Evolutionary conservation across 2,113 vertebrate genomes (phyloP).

Genomic region (Acanthisitta chloris): DNA sequence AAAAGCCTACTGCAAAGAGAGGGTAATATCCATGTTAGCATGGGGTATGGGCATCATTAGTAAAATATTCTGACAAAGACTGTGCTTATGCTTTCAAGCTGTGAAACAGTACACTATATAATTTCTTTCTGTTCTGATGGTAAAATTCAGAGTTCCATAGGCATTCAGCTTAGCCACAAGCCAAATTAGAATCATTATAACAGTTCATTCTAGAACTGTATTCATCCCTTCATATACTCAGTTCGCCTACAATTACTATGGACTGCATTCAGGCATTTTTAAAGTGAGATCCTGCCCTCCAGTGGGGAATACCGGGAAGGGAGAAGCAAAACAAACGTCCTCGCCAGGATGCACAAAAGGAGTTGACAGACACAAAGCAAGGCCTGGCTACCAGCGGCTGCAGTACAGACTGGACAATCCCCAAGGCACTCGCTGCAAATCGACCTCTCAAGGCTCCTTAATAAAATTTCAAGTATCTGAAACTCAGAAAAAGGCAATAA

Average conservation of each 20-base stretch:
- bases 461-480: background rate
- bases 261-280: background rate
- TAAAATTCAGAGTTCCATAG: background rate
- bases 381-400: rapidly evolving
- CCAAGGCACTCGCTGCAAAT: background rate
- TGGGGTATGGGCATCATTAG: background rate
- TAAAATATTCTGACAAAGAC: background rate
- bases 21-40: background rate
- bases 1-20: background rate
- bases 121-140: background rate
- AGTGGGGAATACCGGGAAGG: background rate
- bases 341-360: background rate
- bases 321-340: background rate
- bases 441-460: background rate
- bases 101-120: background rate
- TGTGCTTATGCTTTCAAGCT: background rate
- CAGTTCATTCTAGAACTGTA: background rate
- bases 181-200: background rate
- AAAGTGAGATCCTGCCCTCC: slow-evolving; percentile 42
- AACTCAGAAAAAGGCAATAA: background rate
- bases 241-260: background rate
- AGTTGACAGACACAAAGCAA: background rate
- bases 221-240: background rate
- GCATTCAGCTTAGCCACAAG: background rate
- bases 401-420: rapidly evolving